Conservation (phyloP, 2,888 invertebrate genomes). For the Matsumyia berberina region DNA sequence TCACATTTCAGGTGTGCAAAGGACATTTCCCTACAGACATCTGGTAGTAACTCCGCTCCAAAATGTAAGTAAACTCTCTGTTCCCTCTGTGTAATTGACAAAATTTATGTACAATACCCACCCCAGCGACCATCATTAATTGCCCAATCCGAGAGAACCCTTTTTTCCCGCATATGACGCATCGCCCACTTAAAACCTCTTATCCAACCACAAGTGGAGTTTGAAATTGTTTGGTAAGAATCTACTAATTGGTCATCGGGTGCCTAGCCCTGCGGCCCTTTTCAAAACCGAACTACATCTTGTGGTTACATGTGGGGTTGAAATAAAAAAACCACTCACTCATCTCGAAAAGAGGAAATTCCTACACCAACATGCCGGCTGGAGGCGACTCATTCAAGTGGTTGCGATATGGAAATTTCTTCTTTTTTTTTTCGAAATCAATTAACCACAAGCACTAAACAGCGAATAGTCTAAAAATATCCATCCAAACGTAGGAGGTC, state of each 20-base stretch:
- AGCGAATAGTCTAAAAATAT: conserved; percentile 31
- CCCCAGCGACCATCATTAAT: no score
- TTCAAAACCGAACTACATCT: conserved; percentile 29
- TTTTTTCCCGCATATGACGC: conserved; percentile 25
- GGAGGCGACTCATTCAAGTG: conserved; percentile 47
- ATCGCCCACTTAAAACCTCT: conserved; percentile 13
- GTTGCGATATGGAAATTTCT: conserved; percentile 37
- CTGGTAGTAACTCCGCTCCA: no score
- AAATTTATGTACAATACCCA: background rate
- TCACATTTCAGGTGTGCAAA: no score
- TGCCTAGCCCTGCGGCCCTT: conserved; percentile 17
- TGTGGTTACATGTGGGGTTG: conserved; percentile 18
- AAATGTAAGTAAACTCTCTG: no score
- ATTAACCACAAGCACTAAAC: conserved; percentile 43
- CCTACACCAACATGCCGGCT: background rate
- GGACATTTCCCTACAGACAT: no score
- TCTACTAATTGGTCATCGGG: conserved; percentile 37
- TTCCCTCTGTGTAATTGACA: no score
- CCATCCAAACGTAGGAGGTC: conserved; percentile 39
- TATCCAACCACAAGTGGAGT: conserved; percentile 50
- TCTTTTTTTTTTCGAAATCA: conserved; percentile 25
- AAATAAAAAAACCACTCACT: conserved; percentile 35
- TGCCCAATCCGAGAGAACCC: conserved; percentile 9
- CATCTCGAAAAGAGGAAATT: conserved; percentile 26
- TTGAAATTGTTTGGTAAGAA: conserved; percentile 37